Evolutionary conservation across 2,113 vertebrate species (phyloP).

Genomic region (Oreochromis niloticus): DNA sequence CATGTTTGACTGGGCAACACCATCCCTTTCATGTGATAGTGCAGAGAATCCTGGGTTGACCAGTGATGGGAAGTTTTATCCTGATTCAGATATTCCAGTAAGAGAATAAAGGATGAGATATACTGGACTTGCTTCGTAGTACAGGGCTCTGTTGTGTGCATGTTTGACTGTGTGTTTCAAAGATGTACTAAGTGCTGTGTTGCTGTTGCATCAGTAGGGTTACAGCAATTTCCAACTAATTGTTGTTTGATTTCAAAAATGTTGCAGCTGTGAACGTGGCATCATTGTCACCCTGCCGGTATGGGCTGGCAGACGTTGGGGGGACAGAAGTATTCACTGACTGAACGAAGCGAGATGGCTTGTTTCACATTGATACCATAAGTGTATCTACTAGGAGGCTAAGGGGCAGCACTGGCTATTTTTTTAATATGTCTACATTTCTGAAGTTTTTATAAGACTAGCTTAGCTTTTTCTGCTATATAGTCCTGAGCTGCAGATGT

Average conservation of each 20-base stretch:
- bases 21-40: fast-evolving
- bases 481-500: neutral
- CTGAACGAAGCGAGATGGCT: neutral
- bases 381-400: neutral
- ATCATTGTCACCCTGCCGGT: fast-evolving
- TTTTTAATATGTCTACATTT: neutral
- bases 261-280: neutral
- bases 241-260: neutral
- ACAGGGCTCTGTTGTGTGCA: neutral
- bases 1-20: neutral
- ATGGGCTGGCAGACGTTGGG: neutral
- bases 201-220: neutral
- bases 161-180: neutral
- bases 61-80: neutral
- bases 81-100: neutral
- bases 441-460: neutral
- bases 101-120: neutral
- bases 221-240: neutral
- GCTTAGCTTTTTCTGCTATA: neutral
- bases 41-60: neutral
- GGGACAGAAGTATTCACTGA: neutral
- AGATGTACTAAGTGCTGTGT: neutral
- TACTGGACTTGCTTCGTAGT: neutral
- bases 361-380: neutral
- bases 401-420: neutral